These are phyloP conservation scores for Rhinolophus ferrumequinum DNA, from an alignment of 2,113 vertebrate species.

Conservation along the genomic window DNA sequence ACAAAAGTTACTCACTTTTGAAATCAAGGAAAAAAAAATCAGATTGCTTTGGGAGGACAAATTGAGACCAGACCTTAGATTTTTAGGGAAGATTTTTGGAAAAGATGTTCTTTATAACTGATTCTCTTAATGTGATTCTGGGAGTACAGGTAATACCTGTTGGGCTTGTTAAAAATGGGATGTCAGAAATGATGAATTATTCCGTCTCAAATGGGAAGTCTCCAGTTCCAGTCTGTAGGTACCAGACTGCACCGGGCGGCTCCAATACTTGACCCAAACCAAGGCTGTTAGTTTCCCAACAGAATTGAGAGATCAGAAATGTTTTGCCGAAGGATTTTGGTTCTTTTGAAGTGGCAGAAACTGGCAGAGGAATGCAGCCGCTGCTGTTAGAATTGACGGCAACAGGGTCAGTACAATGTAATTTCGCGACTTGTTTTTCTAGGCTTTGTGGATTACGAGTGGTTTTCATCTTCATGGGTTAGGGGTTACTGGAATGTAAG, in stretches of 20 bases:
- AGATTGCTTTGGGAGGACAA: neutral
- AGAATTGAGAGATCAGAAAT: neutral
- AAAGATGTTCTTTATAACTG: neutral
- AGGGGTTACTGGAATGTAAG: neutral
- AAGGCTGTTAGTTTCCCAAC: neutral
- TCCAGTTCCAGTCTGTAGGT: neutral
- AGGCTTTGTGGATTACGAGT: neutral
- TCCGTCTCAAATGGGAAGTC: neutral
- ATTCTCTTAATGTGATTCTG: slow-evolving; percentile 10
- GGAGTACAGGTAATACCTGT: neutral
- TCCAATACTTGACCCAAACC: neutral
- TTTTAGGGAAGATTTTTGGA: neutral
- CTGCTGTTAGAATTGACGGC: neutral
- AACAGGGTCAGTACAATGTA: too few species aligned
- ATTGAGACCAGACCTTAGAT: neutral
- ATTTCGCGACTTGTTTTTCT: neutral
- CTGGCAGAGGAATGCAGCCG: neutral
- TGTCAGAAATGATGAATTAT: neutral
- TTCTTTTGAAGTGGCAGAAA: neutral
- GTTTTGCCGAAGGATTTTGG: neutral
- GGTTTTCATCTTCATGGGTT: neutral
- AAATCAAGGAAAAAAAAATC: neutral
- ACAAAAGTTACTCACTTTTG: neutral
- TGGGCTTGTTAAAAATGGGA: neutral
- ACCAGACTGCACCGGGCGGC: neutral